Conservation (phyloP, 2,113 vertebrate genomes). For the Cyanistes caeruleus region DNA sequence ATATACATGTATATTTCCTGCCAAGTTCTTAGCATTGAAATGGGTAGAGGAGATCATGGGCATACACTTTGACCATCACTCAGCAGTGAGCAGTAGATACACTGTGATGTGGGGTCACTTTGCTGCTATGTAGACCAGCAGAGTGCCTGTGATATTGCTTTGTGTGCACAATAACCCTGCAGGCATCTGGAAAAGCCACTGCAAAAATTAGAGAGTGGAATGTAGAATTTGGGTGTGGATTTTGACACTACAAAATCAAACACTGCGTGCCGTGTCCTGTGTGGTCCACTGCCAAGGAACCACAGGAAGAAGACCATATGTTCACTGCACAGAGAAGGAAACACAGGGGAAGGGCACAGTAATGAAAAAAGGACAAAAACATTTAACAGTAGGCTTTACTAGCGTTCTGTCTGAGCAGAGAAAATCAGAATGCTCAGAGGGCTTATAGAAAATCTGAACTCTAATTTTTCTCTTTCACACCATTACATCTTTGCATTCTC, state of each 20-base stretch:
- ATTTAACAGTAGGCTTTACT: not conserved
- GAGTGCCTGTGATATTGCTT: not conserved
- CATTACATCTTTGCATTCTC: not conserved
- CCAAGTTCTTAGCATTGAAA: not conserved
- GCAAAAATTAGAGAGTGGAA: not conserved
- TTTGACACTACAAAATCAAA: not conserved
- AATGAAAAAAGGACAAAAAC: not conserved
- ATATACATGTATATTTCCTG: not conserved
- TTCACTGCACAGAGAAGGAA: not conserved
- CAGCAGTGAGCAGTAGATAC: not conserved
- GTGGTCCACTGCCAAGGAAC: not conserved
- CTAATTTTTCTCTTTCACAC: not conserved
- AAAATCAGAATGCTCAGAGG: not conserved
- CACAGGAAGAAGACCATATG: not conserved
- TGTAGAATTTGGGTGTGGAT: not conserved
- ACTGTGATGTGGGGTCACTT: not conserved
- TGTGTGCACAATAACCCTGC: not conserved
- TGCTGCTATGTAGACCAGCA: not conserved
- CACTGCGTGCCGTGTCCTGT: rapidly evolving
- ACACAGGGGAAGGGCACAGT: not conserved
- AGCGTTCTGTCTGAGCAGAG: not conserved
- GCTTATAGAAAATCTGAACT: not conserved
- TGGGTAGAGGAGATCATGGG: not conserved
- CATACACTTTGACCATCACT: not conserved
- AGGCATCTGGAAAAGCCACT: not conserved